These are phyloP conservation scores for Calliopsis andreniformis DNA, from an alignment of 1,140 invertebrate species.

Conservation along the genomic window DNA sequence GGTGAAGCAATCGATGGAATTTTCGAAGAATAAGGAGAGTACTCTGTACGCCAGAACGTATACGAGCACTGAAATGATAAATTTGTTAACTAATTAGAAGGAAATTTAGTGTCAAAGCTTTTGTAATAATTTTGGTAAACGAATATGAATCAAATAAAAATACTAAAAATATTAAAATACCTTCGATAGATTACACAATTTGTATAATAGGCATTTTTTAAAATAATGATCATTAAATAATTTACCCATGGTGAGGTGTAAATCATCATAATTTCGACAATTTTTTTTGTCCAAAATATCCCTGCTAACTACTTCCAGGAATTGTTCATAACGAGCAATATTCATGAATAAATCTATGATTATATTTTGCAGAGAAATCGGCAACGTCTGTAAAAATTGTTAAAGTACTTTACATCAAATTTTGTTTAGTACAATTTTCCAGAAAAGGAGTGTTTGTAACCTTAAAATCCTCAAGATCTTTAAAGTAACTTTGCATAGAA, in stretches of 20 bases:
- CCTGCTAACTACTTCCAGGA: conserved; percentile 14
- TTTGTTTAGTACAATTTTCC: background rate
- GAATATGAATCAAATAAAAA: too few species aligned
- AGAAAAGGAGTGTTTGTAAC: background rate
- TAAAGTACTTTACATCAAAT: background rate
- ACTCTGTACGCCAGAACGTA: conserved; percentile 36
- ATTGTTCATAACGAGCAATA: conserved; percentile 13
- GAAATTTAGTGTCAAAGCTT: background rate
- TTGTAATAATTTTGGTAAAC: background rate
- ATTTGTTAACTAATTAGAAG: background rate
- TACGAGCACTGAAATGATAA: conserved; percentile 17
- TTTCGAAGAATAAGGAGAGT: conserved; percentile 10
- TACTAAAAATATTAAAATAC: too few species aligned
- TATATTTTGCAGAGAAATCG: conserved; percentile 3
- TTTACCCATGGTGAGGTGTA: conserved; percentile 20
- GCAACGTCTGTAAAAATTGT: background rate
- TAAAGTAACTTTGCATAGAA: background rate
- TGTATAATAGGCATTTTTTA: too few species aligned
- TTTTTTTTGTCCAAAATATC: conserved; percentile 4
- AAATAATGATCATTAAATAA: too few species aligned
- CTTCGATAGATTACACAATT: too few species aligned
- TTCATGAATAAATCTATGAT: conserved; percentile 31
- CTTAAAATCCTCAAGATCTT: conserved; percentile 9
- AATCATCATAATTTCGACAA: background rate
- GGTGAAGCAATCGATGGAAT: conserved; percentile 30